Evolutionary conservation across 1,140 invertebrate species (phyloP), one percentile per base, ranked within the genome.

Genomic region (Schlechtendalia chinensis): DNA sequence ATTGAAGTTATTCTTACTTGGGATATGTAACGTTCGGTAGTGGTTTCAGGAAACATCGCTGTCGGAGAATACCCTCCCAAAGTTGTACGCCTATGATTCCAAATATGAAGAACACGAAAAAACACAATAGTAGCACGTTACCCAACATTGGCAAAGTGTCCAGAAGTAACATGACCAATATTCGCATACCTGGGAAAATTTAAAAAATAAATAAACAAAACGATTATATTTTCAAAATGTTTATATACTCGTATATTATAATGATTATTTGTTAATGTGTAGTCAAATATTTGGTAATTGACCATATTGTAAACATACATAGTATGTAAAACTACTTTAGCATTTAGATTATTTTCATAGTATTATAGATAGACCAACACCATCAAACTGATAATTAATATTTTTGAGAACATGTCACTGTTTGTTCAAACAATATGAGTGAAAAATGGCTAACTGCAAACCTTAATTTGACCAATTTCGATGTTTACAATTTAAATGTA

Each of bases 51-150:
- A 94, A 96, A 86, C 97, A 99, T 59, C 97, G 90, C 85, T 98
- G 96, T 80, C 96, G 88, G 53, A 99, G 88, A 53, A 98, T 94
- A 6, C 98, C 98, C 84, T 98, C 95, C 98, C 98, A 99, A 16
- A 99, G 89, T 86, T 99, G 98, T 17, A 99, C 98, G 1, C 98
- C 98, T 82, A 99, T 94, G 84, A 99, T 99, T 65, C 98, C 98
- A 86, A 99, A 99, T 85, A 99, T 99, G 90, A 99, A 99, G 91
- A 99, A 99, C 56, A 99, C 97, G 89, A 99, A 99, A 89, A 99
- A 99, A 88, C 98, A 99, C 58, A 99, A 88, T 58, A 99, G 89
- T 77, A 99, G 89, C 45, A 99, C 98, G 87, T 99, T 99, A 71
- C 98, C 98, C 84, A 99, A 87, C 98, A 99, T 99, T 1, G 98